Evolutionary conservation across 2,888 invertebrate species (phyloP), one percentile per base, ranked within the genome.

Genomic region (Napeogenes sylphis): DNA sequence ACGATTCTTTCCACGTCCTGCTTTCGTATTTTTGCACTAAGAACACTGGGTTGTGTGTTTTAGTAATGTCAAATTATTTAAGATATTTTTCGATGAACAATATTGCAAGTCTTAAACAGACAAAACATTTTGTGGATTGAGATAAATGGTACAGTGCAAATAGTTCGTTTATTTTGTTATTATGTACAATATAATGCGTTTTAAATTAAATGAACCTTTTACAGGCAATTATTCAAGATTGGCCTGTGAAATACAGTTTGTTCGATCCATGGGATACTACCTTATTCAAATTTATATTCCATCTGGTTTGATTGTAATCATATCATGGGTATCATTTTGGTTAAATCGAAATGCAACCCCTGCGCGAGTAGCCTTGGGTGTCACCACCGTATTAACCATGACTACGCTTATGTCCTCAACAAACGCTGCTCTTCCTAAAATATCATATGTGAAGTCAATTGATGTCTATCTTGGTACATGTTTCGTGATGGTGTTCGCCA

Each of bases 401-500:
- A 98, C 98, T 78, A 98, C 98, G 73, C 94, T 98, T 77, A 98
- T 98, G 97, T 97, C 97, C 77, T 97, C 97, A 78, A 98, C 97
- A 76, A 98, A 98, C 86, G 97, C 97, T 74, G 97, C 97, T 77
- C 93, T 99, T 87, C 99, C 99, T 76, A 98, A 99, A 92, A 98
- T 98, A 83, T 98, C 98, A 72, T 98, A 98, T 92, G 97, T 98
- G 89, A 98, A 98, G 90, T 97, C 97, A 77, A 98, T 98, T 88
- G 98, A 98, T 91, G 98, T 98, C 78, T 98, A 98, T 91, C 92
- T 98, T 91, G 98, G 98, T 81, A 98, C 98, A 81, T 98, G 98
- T 92, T 98, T 98, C 96, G 97, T 98, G 85, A 98, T 98, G 98
- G 98, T 98, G 84, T 98, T 98, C 93, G 98, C 98, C 78, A 98